phyloP scores from a whole-genome alignment of 2,888 invertebrate species.

The Phrixothrix hirtus region DNA sequence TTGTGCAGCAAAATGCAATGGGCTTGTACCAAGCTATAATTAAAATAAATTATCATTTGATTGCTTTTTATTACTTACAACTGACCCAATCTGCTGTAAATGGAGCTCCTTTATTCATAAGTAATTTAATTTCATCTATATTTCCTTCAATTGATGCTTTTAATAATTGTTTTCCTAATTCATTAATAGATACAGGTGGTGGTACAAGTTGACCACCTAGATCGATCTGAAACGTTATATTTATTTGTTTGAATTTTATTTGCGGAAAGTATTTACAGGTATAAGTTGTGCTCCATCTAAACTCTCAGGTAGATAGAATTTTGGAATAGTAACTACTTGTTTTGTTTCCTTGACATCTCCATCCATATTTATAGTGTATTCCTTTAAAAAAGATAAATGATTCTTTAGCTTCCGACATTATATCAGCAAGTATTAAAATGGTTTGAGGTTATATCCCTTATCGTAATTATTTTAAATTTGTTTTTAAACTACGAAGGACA shows the following conservation, averaged over 20 bases:
- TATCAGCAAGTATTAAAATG: background rate
- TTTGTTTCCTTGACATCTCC: conserved; percentile 16
- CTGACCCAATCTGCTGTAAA: conserved; percentile 91
- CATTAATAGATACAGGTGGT: conserved; percentile 61
- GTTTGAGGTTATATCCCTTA: conserved; percentile 5
- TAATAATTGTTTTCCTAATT: conserved; percentile 83
- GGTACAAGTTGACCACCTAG: conserved; percentile 33
- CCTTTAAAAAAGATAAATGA: conserved; percentile 14
- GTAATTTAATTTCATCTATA: conserved; percentile 71
- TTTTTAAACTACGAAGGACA: conserved; percentile 41
- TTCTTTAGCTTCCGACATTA: conserved; percentile 4
- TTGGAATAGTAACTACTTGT: conserved; percentile 27
- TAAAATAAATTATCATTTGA: background rate
- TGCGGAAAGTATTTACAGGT: conserved; percentile 53
- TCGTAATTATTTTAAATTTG: conserved; percentile 24
- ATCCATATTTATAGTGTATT: conserved; percentile 29
- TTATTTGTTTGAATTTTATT: conserved; percentile 1
- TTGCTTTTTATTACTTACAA: conserved; percentile 11
- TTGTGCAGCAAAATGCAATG: conserved; percentile 84
- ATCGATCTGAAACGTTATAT: conserved; percentile 12
- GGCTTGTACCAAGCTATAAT: conserved; percentile 81
- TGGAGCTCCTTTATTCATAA: conserved; percentile 86
- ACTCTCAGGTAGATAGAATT: conserved; percentile 31
- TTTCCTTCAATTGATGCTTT: conserved; percentile 80
- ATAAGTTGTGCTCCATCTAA: conserved; percentile 51